Base-by-base conservation (phyloP, 2,888 invertebrate species). In the Teleiodes luculella region DNA sequence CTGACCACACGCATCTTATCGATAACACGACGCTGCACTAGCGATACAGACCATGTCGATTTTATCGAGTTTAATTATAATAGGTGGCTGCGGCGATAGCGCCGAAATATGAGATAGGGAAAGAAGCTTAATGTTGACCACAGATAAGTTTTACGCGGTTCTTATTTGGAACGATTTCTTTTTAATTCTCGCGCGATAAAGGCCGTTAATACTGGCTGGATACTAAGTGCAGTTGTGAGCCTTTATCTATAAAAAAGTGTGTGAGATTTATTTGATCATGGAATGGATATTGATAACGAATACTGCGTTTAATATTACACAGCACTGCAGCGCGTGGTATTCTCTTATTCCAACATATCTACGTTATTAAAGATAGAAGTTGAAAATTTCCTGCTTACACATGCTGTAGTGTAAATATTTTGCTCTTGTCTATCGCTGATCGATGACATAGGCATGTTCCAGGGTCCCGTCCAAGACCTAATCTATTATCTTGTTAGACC, bases 31-130 rank as follows among this genome's bases (percentile, higher is more conserved):
- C 57, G 60, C 65, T 59, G 57, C 70, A 65, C 67, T 66, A 69
- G 62, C 66, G 65, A 71, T 70, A 68, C 58, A 62, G 62, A 65
- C 62, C 72, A 69, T 72, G 74, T 74, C 67, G 71, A 76, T 75
- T 65, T 68, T 76, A 76, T 76, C 74, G 65, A 68, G 56, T 65
- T 71, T 74, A 76, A 77, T 77, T 75, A 76, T 70, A 71, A 74
- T 72, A 72, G 71, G 66, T 65, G 62, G 65, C 63, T 53, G 56
- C 56, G 64, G 67, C 65, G 63, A 66, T 67, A 59, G 60, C 54
- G 57, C 53, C 59, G 58, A 62, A 54, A 59, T 65, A 71, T 61
- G 63, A 63, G 64, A 66, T 63, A 62, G 59, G 57, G 57, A 67
- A 53, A 60, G 58, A 59, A 68, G 64, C 64, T 64, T 65, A 68